A percentile compares a stretch with the other conserved stretches of the same genome.
phyloP scores from a whole-genome alignment of 2,797 vertebrate genomes.

The Sarcoramphus papa region DNA sequence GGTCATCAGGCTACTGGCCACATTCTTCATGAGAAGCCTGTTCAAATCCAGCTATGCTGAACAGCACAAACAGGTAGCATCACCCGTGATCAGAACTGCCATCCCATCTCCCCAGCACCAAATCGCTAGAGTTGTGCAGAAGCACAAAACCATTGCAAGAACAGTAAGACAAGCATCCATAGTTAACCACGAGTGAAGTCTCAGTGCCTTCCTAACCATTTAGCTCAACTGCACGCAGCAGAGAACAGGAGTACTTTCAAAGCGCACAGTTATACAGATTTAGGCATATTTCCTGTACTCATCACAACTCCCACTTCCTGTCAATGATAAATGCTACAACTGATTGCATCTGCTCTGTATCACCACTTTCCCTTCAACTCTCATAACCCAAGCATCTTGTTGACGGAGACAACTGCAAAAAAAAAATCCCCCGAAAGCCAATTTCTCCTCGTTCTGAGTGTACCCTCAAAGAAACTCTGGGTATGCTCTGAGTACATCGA shows the following conservation, averaged over 20 bases:
- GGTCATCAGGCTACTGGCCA: neutral
- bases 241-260: neutral
- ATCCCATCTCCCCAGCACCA: neutral
- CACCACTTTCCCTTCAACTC: neutral
- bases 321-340: neutral
- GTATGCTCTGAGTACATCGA: neutral
- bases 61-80: neutral
- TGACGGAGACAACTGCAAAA: neutral
- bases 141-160: neutral
- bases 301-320: neutral
- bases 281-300: neutral
- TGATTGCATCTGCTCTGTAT: neutral
- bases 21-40: neutral
- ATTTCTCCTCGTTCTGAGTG: neutral
- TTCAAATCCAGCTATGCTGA: neutral
- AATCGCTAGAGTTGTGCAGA: neutral
- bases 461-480: neutral
- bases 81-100: neutral
- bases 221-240: neutral
- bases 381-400: neutral
- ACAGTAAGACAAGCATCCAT: neutral
- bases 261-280: neutral
- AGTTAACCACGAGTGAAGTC: neutral
- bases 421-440: neutral
- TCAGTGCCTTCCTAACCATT: neutral